Evolutionary conservation across 2,797 vertebrate genomes (phyloP), one percentile per base, ranked within the genome.

Genomic region (Antrozous pallidus): DNA sequence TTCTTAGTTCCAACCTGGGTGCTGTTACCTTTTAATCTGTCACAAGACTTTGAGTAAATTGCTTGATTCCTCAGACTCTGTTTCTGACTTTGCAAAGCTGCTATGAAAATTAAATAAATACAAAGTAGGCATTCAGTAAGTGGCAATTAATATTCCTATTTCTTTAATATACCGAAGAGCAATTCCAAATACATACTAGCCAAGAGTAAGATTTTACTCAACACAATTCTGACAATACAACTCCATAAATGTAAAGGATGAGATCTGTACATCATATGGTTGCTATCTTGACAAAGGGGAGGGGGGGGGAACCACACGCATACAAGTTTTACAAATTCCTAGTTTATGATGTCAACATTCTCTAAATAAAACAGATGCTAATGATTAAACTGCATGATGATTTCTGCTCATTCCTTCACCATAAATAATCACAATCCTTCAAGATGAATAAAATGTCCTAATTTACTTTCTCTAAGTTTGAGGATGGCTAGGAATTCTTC

Each of bases 261-360:
- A 85, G 61, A 75, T 80, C 24, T 88, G 28, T 56, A 22, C 36
- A 75, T 54, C 86, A 95, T 31, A 63, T 61, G 78, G 87, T 51
- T 75, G 61, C 40, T 91, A 67, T 31, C 26, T 69, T 73, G 47
- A 49, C 61, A 31, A 4, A 51, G 54, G 17, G 36, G 40, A 54
- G 8, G 4, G 42, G 42, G 42, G 42, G 42, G 5, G 10, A 7
- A 5, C 31, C 58, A 67, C 73, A 58, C 36, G 22, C 26, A 58
- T 22, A 51, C 6, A 33, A 80, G 26, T 74, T 86, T 67, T 86
- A 73, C 54, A 91, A 86, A 93, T 93, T 93, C 88, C 80, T 88
- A 47, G 36, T 89, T 91, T 78, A 61, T 73, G 80, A 78, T 87
- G 63, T 87, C 85, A 96, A 88, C 90, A 75, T 90, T 92, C 78